phyloP scores from a whole-genome alignment of 2,888 invertebrate genomes.

The Troides oblongomaculatus region DNA sequence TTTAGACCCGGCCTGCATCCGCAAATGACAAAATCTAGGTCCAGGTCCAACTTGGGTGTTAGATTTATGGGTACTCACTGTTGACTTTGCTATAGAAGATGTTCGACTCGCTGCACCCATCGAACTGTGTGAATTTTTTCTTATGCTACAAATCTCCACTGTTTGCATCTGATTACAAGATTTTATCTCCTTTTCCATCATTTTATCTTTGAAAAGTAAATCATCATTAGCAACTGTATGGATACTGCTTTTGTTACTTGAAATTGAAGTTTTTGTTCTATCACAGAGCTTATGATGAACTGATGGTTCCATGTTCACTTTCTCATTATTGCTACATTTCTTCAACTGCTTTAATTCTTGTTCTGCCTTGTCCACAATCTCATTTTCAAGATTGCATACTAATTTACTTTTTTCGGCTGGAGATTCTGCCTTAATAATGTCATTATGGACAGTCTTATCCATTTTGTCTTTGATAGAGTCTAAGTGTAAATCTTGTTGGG shows the following conservation, averaged over 20 bases:
- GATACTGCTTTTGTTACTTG: constrained; percentile 69
- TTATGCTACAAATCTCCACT: constrained; percentile 48
- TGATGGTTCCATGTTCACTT: constrained; percentile 66
- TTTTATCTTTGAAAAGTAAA: constrained; percentile 53
- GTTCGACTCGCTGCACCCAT: constrained; percentile 72
- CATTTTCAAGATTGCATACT: constrained; percentile 37
- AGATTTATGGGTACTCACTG: constrained; percentile 74
- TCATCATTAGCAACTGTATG: constrained; percentile 63
- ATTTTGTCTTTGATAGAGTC: constrained; percentile 31
- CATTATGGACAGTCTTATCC: constrained; percentile 14
- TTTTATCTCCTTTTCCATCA: constrained; percentile 51
- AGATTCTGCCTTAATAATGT: constrained; percentile 14
- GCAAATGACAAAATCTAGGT: constrained; percentile 87
- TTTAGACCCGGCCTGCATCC: constrained; percentile 88
- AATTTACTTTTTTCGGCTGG: constrained; percentile 30
- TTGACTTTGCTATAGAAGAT: constrained; percentile 73
- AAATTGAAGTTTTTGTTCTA: constrained; percentile 66
- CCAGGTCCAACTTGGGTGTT: constrained; percentile 79
- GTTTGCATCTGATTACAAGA: constrained; percentile 47
- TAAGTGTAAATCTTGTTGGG: constrained; percentile 46
- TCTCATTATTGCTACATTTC: constrained; percentile 49
- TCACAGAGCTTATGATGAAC: constrained; percentile 83
- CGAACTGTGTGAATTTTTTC: constrained; percentile 71
- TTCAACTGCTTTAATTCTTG: constrained; percentile 52
- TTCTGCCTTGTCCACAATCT: constrained; percentile 41